These are phyloP conservation scores for Caenorhabditis wallacei DNA, from an alignment of 2,888 invertebrate species.

Conservation along the genomic window DNA sequence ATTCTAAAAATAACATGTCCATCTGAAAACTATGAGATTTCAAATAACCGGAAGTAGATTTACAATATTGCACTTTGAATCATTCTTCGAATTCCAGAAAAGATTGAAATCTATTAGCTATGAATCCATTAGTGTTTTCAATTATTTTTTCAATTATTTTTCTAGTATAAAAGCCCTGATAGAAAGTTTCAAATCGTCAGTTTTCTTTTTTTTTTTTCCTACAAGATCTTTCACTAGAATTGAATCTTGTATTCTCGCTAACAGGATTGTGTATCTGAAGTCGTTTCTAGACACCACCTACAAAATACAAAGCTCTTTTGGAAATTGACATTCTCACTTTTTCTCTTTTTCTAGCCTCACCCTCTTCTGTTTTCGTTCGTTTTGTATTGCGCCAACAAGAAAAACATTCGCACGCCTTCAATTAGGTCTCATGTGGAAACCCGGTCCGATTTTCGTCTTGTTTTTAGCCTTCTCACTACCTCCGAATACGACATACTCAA, in stretches of 20 bases:
- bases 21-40: not conserved
- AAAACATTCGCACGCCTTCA: conserved; percentile 60
- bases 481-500: conserved; percentile 10
- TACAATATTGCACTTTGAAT: not conserved
- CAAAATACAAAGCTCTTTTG: conserved; percentile 34
- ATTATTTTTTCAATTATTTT: not conserved
- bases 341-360: not conserved
- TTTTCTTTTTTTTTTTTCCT: not conserved
- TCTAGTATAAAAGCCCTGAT: not conserved
- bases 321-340: conserved; percentile 46
- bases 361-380: conserved; percentile 20
- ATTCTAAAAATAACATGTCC: conserved; percentile 17
- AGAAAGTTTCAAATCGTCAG: not conserved
- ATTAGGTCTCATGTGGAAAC: conserved; percentile 56
- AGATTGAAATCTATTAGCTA: not conserved
- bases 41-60: not conserved
- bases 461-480: conserved; percentile 25
- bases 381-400: conserved; percentile 5
- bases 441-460: conserved; percentile 41
- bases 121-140: not conserved
- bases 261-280: not conserved
- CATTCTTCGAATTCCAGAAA: not conserved
- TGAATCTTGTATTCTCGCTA: not conserved
- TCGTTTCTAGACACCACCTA: not conserved
- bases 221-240: not conserved